A percentile compares a stretch with the other conserved stretches of the same genome.
These are phyloP conservation scores for Lasioglossum zephyrum DNA, from an alignment of 2,888 invertebrate genomes.

Conservation along the genomic window DNA sequence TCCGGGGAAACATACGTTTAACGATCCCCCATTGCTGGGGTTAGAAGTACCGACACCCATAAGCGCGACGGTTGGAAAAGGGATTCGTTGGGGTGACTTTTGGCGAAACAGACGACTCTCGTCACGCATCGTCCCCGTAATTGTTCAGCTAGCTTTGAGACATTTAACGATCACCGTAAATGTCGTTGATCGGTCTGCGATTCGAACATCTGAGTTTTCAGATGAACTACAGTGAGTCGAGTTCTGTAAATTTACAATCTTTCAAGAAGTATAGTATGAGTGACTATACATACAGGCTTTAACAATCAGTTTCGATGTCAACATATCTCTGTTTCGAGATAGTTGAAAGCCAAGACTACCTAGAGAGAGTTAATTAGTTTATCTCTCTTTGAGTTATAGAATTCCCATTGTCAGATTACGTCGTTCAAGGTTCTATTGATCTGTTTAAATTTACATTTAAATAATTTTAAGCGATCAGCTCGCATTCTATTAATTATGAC, in stretches of 20 bases:
- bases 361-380: too few relatives aligned
- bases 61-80: slow-evolving; percentile 41
- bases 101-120: slow-evolving; percentile 40
- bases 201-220: neutral
- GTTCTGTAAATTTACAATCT: too few relatives aligned
- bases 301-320: too few relatives aligned
- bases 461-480: too few relatives aligned
- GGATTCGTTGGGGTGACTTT: slow-evolving; percentile 45
- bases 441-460: too few relatives aligned
- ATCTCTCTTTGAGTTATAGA: too few relatives aligned
- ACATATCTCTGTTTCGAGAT: too few relatives aligned
- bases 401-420: neutral
- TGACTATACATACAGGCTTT: too few relatives aligned
- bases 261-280: too few relatives aligned
- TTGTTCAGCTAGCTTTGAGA: slow-evolving; percentile 73
- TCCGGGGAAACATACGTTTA: slow-evolving; percentile 76
- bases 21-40: slow-evolving; percentile 69
- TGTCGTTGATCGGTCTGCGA: slow-evolving; percentile 60
- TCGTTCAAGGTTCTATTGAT: neutral
- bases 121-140: slow-evolving; percentile 80
- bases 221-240: too few relatives aligned
- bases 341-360: too few relatives aligned
- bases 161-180: slow-evolving; percentile 74
- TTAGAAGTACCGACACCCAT: slow-evolving; percentile 57
- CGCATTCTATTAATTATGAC: neutral